These are phyloP conservation scores for Lordiphosa andalusiaca DNA, from an alignment of 2,888 invertebrate genomes.

Conservation along the genomic window DNA sequence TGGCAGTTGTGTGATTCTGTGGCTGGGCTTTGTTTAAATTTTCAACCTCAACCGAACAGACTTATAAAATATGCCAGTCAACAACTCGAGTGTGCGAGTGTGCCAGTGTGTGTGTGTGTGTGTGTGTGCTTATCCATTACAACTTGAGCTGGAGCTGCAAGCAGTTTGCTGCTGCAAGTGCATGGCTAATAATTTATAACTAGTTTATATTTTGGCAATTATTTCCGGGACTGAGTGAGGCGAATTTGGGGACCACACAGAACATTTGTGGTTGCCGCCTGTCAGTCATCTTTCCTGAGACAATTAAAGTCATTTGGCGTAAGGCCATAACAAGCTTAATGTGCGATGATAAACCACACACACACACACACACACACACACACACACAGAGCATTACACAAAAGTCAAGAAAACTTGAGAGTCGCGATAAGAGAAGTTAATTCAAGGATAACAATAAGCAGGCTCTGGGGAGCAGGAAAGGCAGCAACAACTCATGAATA, in stretches of 20 bases:
- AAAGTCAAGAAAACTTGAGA: constrained; percentile 45
- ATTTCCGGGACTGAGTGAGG: constrained; percentile 45
- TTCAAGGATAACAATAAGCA: constrained; percentile 73
- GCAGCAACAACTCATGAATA: constrained; percentile 71
- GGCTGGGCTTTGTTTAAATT: constrained; percentile 64
- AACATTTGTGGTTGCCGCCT: constrained; percentile 34
- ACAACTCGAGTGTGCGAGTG: constrained; percentile 23
- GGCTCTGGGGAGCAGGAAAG: constrained; percentile 55
- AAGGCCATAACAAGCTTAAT: constrained; percentile 51
- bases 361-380: constrained; percentile 43
- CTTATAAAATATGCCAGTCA: constrained; percentile 59
- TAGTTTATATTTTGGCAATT: constrained; percentile 74
- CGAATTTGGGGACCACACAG: constrained; percentile 27
- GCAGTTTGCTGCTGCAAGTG: constrained; percentile 48
- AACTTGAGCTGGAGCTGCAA: constrained; percentile 41
- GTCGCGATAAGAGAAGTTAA: constrained; percentile 70
- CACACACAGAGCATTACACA: not conserved
- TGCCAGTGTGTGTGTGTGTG: no score
- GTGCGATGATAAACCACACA: constrained; percentile 41
- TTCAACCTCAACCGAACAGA: constrained; percentile 48
- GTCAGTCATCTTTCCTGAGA: constrained; percentile 4
- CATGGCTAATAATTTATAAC: constrained; percentile 69
- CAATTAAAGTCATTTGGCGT: constrained; percentile 65
- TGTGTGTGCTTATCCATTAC: constrained; percentile 45
- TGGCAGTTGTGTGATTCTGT: constrained; percentile 45